Evolutionary conservation across 37 sponge, comb jelly and placozoan species (phyloP).

Genomic region (Amphimedon queenslandica): DNA sequence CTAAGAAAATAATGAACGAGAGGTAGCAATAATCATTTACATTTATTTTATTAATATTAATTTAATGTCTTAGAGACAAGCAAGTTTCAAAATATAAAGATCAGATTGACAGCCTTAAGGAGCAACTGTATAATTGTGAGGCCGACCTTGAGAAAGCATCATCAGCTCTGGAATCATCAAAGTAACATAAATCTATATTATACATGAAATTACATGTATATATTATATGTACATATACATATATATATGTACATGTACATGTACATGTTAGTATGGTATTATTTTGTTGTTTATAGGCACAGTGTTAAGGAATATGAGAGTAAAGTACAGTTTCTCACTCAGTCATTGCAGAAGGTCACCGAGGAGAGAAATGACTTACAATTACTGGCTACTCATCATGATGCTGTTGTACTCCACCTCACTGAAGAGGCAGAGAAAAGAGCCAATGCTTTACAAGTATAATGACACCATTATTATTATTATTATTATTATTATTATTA

Average conservation of each 20-base stretch:
- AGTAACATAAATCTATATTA: neutral
- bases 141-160: slow-evolving; percentile 52
- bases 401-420: slow-evolving; percentile 37
- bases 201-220: neutral
- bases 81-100: slow-evolving; percentile 23
- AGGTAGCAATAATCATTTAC: too few species aligned
- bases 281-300: too few species aligned
- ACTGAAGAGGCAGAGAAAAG: slow-evolving; percentile 31
- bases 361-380: slow-evolving; percentile 27
- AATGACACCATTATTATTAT: neutral
- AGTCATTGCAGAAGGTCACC: neutral
- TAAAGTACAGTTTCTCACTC: slow-evolving; percentile 18
- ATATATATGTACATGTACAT: too few species aligned
- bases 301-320: slow-evolving; percentile 25
- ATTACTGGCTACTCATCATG: slow-evolving; percentile 24
- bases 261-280: too few species aligned
- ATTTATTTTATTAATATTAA: neutral
- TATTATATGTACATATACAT: neutral
- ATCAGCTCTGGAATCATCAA: slow-evolving; percentile 20
- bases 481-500: too few species aligned
- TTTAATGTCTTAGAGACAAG: slow-evolving; percentile 33
- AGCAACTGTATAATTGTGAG: slow-evolving; percentile 57
- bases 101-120: slow-evolving; percentile 28
- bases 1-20: slow-evolving; percentile 31
- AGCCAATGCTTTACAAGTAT: slow-evolving; percentile 30